phyloP scores from a whole-genome alignment of 2,797 vertebrate genomes.

The Pachyuromys duprasi region DNA sequence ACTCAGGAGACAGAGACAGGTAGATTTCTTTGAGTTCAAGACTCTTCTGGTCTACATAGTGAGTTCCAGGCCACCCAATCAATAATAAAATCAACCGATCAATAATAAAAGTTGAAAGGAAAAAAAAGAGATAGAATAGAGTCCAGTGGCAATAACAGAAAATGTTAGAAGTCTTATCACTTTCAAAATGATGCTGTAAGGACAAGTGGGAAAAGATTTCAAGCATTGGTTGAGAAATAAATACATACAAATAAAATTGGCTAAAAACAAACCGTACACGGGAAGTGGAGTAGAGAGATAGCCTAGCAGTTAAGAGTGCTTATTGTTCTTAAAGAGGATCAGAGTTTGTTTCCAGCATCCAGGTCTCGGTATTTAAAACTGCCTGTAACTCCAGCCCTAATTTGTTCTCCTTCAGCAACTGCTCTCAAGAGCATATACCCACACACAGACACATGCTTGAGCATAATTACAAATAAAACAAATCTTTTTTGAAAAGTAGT shows the following conservation, averaged over 20 bases:
- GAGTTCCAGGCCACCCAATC: neutral
- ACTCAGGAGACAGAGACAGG: neutral
- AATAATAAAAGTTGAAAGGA: neutral
- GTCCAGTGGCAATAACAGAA: neutral
- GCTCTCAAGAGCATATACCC: neutral
- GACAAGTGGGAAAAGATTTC: neutral
- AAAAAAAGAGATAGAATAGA: neutral
- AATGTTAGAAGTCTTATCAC: conserved; percentile 34
- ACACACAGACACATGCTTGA: neutral
- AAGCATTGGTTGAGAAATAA: conserved; percentile 32
- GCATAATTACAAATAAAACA: neutral
- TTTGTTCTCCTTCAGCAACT: neutral
- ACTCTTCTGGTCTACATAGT: neutral
- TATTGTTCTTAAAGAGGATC: neutral
- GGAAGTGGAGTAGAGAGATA: neutral
- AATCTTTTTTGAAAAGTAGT: neutral
- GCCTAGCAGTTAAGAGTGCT: neutral
- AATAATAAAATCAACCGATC: too few relatives aligned
- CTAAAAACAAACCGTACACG: neutral
- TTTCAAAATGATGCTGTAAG: conserved; percentile 55
- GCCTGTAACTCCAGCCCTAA: neutral
- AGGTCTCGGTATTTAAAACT: neutral
- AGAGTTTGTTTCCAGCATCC: neutral
- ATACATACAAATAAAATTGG: conserved; percentile 37
- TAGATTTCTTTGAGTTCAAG: neutral